Evolutionary conservation across 2,888 invertebrate species (phyloP), one percentile per base, ranked within the genome.

Genomic region (Lycocerus yunnanus): DNA sequence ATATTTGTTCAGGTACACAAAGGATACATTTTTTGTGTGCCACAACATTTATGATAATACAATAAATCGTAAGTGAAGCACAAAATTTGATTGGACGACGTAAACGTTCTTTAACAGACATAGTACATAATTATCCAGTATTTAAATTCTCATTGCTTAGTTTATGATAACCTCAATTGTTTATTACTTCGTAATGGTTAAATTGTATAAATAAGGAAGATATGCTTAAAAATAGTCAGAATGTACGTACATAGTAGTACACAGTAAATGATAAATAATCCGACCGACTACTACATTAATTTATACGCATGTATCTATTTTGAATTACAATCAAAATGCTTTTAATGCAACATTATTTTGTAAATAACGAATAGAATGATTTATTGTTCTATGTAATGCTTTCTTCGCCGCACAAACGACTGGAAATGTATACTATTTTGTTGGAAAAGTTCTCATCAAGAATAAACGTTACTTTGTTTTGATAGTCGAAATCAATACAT

Each of bases 401-500:
- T 43, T 43, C 43, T 43, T 43, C n/a, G 43, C n/a, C 43, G 43
- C 43, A 43, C 43, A 43, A 43, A 43, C n/a, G n/a, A 43, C 43
- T 43, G n/a, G 43, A 43, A 43, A 43, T 43, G 43, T 43, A 43
- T 43, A 43, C 43, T 43, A 43, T n/a, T 43, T 43, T 43, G 43
- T 43, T 43, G 43, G 43, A 43, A 43, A 43, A 43, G 43, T 43
- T 43, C 43, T 43, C 43, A 43, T 43, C 43, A 43, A 43, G 43
- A 43, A 63, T 63, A 63, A 63, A 20, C 18, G 61, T 18, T 63
- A 63, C 21, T 69, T 60, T 60, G 61, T 69, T 69, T 69, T 27
- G 60, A 20, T 16, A 15, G 24, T 21, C 15, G 68, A 72, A 68
- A 72, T 72, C 68, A 15, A 72, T 72, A 72, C 15, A 43, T 66